Percentiles rank a stretch among this genome's conserved stretches.
These are phyloP conservation scores for Ischnus inquisitorius DNA, from an alignment of 2,888 invertebrate genomes.

Conservation along the genomic window DNA sequence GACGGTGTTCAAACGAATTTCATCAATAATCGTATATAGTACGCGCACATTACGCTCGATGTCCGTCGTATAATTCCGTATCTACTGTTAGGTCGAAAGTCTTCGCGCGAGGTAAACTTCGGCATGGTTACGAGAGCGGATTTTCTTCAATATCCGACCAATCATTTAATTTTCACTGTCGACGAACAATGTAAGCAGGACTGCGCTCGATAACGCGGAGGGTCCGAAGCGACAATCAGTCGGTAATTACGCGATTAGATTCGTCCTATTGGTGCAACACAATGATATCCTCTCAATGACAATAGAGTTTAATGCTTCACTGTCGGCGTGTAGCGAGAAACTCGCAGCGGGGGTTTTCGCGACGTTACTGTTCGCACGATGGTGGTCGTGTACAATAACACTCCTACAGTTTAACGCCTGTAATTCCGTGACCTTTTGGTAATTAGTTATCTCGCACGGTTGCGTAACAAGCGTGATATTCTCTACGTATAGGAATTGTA, in stretches of 20 bases:
- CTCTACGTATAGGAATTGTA: conserved; percentile 48
- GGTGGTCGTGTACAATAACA: conserved; percentile 8
- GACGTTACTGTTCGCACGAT: neutral
- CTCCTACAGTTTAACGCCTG: neutral
- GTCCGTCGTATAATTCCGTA: conserved; percentile 21
- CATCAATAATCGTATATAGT: neutral
- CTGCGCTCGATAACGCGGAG: neutral
- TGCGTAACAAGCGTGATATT: conserved; percentile 61
- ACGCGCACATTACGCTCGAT: neutral
- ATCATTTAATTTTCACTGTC: neutral
- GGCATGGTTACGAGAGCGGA: neutral
- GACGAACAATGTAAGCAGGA: neutral
- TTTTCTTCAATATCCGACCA: neutral
- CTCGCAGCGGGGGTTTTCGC: conserved; percentile 21
- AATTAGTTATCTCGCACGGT: conserved; percentile 65
- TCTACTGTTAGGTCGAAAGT: neutral
- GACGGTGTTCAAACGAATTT: neutral
- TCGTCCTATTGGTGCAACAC: conserved; percentile 33
- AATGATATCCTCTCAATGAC: conserved; percentile 49
- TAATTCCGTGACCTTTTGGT: conserved; percentile 63
- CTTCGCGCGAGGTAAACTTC: neutral
- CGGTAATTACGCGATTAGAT: conserved; percentile 53
- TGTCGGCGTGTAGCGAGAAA: conserved; percentile 12
- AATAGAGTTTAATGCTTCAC: conserved; percentile 45
- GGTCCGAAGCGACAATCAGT: conserved; percentile 20